A percentile compares a stretch with the other conserved stretches of the same genome.
Evolutionary conservation across 2,888 invertebrate genomes (phyloP).

Genomic region (Mimas tiliae): DNA sequence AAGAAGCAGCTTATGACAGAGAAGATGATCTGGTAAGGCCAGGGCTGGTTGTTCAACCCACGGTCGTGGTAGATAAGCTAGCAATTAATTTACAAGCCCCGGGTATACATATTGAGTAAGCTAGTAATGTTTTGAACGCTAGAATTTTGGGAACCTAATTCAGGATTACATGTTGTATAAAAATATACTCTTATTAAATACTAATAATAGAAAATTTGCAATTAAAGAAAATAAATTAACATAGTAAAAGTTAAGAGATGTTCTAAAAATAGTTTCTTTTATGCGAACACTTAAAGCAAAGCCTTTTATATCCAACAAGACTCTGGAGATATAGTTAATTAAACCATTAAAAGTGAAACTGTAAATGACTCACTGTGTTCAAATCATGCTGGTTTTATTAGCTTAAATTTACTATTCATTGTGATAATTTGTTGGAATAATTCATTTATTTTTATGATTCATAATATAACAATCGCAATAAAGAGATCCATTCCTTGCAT

Average conservation of each 20-base stretch:
- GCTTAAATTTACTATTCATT: too few species aligned
- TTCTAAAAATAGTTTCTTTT: background rate
- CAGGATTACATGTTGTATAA: too few species aligned
- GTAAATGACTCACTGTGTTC: background rate
- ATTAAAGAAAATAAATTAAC: too few species aligned
- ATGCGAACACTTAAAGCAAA: background rate
- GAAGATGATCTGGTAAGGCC: constrained; percentile 89
- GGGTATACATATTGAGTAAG: background rate
- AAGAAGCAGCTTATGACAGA: constrained; percentile 87
- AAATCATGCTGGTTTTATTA: too few species aligned
- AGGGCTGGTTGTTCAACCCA: constrained; percentile 26
- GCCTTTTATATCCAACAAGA: background rate
- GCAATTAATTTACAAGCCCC: background rate
- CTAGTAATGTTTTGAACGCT: background rate
- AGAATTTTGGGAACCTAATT: background rate
- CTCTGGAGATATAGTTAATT: background rate
- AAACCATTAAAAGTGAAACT: constrained; percentile 1
- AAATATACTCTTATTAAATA: too few species aligned
- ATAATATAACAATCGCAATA: too few species aligned
- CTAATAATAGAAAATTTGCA: too few species aligned
- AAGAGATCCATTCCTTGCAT: too few species aligned
- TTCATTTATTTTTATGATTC: too few species aligned
- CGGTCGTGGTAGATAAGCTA: constrained; percentile 31
- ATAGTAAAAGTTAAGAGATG: too few species aligned
- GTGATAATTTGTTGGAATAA: too few species aligned